Evolutionary conservation across 2,113 vertebrate species (phyloP), one percentile per base, ranked within the genome.

Genomic region (Cyanocitta stelleri): DNA sequence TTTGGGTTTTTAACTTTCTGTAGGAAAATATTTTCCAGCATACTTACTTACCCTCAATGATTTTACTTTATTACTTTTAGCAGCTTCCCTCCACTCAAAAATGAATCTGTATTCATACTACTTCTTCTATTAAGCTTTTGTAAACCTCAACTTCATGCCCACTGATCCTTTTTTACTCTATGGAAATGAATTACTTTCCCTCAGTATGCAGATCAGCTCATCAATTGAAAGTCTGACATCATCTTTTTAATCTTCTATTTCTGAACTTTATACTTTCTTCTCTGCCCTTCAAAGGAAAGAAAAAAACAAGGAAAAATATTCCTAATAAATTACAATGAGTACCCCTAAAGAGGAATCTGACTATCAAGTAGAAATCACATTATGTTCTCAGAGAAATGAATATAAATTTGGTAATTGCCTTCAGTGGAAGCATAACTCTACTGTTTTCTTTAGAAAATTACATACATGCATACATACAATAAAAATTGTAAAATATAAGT

Each of bases 101-200:
- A 66, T 69, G 32, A 80, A 89, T 86, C 23, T 91, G 51, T 92
- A 89, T 95, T 96, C 77, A 88, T 79, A 87, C 37, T 87, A 67
- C 58, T 92, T 37, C 52, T 94, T 88, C 51, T 75, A 19, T 84
- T 94, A 81, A 87, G 91, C 43, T 58, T 73, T 94, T 90, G 66
- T 91, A 94, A 89, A 52, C 22, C 52, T 94, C 87, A 79, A 4
- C 37, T 95, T 80, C 56, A 58, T 88, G 74, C 26, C 43, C 16
- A 32, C 13, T 55, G 43, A 78, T 67, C 85, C 33, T 90, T 87
- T 93, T 95, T 92, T 68, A 89, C 87, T 87, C 72, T 85, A 81
- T 74, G 63, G 64, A 93, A 95, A 95, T 90, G 12, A 95, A 80
- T 82, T 95, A 41, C 33, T 52, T 90, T 96, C 66, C 35, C 9